These are phyloP conservation scores for Glossosoma conforme DNA, from an alignment of 1,140 invertebrate genomes.

Conservation along the genomic window DNA sequence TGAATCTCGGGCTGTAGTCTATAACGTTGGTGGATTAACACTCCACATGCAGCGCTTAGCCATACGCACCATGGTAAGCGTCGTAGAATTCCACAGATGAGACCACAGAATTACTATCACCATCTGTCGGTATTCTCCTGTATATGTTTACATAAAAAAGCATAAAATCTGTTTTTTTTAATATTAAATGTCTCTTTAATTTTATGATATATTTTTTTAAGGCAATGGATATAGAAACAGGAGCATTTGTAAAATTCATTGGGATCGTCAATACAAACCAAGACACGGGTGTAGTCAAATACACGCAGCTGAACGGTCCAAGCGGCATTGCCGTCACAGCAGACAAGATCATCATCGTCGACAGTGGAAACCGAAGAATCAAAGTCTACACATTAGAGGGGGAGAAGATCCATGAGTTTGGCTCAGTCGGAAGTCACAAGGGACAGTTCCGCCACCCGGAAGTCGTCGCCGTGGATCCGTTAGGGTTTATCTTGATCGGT, in stretches of 20 bases:
- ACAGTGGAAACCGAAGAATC: conserved; percentile 63
- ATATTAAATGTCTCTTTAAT: too few relatives aligned
- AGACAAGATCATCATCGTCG: conserved; percentile 53
- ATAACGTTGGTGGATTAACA: too few relatives aligned
- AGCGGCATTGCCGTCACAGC: conserved; percentile 60
- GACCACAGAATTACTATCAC: too few relatives aligned
- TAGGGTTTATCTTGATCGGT: conserved; percentile 70
- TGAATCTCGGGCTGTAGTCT: too few relatives aligned
- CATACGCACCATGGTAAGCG: too few relatives aligned
- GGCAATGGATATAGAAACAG: conserved; percentile 45
- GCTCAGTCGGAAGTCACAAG: conserved; percentile 54
- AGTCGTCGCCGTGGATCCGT: conserved; percentile 62
- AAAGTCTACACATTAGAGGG: conserved; percentile 55
- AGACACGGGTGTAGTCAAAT: conserved; percentile 36
- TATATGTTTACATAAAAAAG: too few relatives aligned
- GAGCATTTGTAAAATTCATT: conserved; percentile 43
- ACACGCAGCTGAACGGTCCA: conserved; percentile 61
- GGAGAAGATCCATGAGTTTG: conserved; percentile 52
- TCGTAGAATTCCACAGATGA: too few relatives aligned
- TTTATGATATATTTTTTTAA: conserved; percentile 29
- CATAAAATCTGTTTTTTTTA: conserved; percentile 4
- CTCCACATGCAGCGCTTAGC: too few relatives aligned
- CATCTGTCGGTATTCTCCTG: too few relatives aligned
- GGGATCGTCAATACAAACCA: conserved; percentile 39
- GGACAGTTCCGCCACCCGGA: conserved; percentile 64